Percentiles rank a stretch among this genome's conserved stretches.
phyloP scores from a whole-genome alignment of 2,797 vertebrate genomes.

The Steatocranus sp. region DNA sequence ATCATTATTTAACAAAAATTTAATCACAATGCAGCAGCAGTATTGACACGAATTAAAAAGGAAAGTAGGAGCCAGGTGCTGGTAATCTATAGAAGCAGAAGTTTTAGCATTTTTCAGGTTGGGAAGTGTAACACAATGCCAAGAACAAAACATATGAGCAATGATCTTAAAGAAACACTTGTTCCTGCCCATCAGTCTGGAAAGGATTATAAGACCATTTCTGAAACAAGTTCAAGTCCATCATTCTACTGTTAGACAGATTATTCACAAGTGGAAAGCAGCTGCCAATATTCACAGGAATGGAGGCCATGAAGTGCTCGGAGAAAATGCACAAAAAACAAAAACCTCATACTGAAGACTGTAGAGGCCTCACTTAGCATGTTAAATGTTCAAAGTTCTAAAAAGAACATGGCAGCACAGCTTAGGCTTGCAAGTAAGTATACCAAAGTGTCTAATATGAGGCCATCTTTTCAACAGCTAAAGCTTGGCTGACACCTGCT shows the following conservation, averaged over 20 bases:
- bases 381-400: background rate
- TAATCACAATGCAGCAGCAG: background rate
- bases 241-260: background rate
- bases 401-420: background rate
- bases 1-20: background rate
- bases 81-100: fast-evolving
- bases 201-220: background rate
- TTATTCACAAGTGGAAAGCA: fast-evolving
- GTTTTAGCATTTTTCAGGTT: background rate
- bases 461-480: background rate
- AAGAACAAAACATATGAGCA: background rate
- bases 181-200: background rate
- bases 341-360: background rate
- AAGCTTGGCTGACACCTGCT: fast-evolving
- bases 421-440: background rate
- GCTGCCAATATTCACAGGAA: fast-evolving
- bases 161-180: background rate
- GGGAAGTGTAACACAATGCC: background rate
- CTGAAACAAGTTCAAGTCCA: background rate
- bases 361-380: background rate
- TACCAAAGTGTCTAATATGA: background rate
- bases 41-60: fast-evolving
- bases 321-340: background rate
- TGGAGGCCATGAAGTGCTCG: background rate
- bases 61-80: fast-evolving